Evolutionary conservation across 2,797 vertebrate species (phyloP), one percentile per base, ranked within the genome.

Genomic region (Denticeps clupeoides): DNA sequence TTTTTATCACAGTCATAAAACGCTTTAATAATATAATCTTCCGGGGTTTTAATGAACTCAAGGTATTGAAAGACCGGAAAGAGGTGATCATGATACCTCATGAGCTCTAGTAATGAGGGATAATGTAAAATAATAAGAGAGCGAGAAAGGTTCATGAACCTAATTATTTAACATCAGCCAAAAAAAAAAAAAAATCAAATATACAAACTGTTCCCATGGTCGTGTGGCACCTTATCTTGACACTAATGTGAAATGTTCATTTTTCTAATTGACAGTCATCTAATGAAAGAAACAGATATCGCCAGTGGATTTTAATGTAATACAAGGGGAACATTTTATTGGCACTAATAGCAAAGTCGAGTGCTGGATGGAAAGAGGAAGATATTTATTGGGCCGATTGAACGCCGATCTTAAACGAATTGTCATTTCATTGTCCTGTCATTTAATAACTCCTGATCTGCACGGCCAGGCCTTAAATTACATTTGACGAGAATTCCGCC

Each of bases 161-260:
- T n/a, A n/a, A n/a, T n/a, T n/a, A n/a, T n/a, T n/a, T n/a, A n/a
- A n/a, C n/a, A n/a, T n/a, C n/a, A n/a, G n/a, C n/a, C n/a, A n/a
- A n/a, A n/a, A n/a, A n/a, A n/a, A n/a, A n/a, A n/a, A 78, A 83
- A 82, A 80, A 82, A 81, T 84, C 81, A 86, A 85, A 83, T 77
- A 81, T 82, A 88, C 86, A 83, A 87, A 83, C 81, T 82, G 82
- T 81, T 79, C 79, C 70, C 74, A 87, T 87, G 83, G 85, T 88
- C 88, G 83, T 87, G 83, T 87, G 79, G 87, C 86, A 81, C 56
- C 79, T 82, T 83, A 82, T 85, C 86, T 83, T 83, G 84, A 85
- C 84, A 87, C 84, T 85, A 83, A 80, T 82, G 79, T 83, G 83
- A 82, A 86, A 84, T 82, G 82, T 81, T 87, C 83, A 87, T 83